Evolutionary conservation across 1,140 invertebrate species (phyloP), one percentile per base, ranked within the genome.

Genomic region (Drosophila ananassae): DNA sequence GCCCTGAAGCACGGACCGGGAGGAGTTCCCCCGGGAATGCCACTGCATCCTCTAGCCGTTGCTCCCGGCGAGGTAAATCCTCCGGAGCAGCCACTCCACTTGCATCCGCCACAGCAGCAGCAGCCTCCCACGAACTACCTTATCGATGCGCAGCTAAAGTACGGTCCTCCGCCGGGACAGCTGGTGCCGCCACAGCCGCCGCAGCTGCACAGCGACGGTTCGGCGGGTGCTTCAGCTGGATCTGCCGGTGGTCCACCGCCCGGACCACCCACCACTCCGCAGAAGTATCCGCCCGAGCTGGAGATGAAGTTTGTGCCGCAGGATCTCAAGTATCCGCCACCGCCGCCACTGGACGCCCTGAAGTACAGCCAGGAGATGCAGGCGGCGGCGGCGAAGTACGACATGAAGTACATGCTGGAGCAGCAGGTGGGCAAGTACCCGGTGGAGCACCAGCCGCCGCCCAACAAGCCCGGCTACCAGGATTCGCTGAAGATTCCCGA

Each of bases 291-390:
- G 46, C 68, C 74, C 28, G 90, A 91, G 47, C 67, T 91, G 77
- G 90, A 91, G 39, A 77, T 91, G 28, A 91, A 91, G 47, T 91
- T 91, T 44, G 56, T 66, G 9, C 79, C 89, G 17, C 90, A 91
- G 61, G 90, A 91, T 41, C 73, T 91, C 21, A 91, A 91, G 60
- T 91, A 91, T 78, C 84, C 79, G 28, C 79, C 81, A 2, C 89
- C 91, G 10, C 81, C 89, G 5, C 77, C 79, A 1, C 54, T 90
- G 22, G 90, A 92, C 37, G 73, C 90, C 5, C 68, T 92, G 17
- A 92, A 92, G 48, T 92, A 92, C 54, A 90, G 89, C 47, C 90
- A 91, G 62, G 90, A 91, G 44, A 91, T 91, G 81, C 87, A 91
- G 46, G 89, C 89, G 2, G 81, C 81, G 22, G 76, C 79, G 7